Conservation (phyloP, 2,797 vertebrate species). For the Hephaestus fuliginosus region DNA sequence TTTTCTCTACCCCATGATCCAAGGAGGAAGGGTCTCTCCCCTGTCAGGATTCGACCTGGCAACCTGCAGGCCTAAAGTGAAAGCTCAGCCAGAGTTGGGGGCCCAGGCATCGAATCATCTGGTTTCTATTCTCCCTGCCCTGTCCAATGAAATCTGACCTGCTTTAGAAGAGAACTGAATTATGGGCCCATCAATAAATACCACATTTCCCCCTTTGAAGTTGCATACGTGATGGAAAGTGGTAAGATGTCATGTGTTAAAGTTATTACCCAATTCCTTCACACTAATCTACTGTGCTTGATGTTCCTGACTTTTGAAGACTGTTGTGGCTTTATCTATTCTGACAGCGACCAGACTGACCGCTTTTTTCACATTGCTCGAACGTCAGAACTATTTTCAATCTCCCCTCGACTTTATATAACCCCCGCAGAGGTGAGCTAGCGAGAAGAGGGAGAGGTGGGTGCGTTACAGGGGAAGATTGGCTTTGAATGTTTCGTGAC, state of each 20-base stretch:
- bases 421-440: constrained; percentile 44
- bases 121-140: constrained; percentile 85
- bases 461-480: constrained; percentile 24
- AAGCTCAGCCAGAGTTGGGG: constrained; percentile 64
- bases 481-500: constrained; percentile 72
- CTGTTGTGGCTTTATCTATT: constrained; percentile 82
- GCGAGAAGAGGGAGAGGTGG: constrained; percentile 23
- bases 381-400: constrained; percentile 77
- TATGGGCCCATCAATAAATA: constrained; percentile 87
- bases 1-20: constrained; percentile 30
- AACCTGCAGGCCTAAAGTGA: constrained; percentile 67
- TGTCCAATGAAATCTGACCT: constrained; percentile 87
- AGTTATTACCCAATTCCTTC: constrained; percentile 86
- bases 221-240: constrained; percentile 83
- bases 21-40: constrained; percentile 33
- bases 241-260: constrained; percentile 86
- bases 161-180: constrained; percentile 85
- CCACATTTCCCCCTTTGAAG: constrained; percentile 88
- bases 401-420: constrained; percentile 66
- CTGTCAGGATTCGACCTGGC: constrained; percentile 62
- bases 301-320: constrained; percentile 72
- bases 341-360: constrained; percentile 79
- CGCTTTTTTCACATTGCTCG: constrained; percentile 60
- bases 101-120: constrained; percentile 81
- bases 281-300: constrained; percentile 80